Evolutionary conservation across 2,888 invertebrate species (phyloP).

Genomic region (Sturmia bella): DNA sequence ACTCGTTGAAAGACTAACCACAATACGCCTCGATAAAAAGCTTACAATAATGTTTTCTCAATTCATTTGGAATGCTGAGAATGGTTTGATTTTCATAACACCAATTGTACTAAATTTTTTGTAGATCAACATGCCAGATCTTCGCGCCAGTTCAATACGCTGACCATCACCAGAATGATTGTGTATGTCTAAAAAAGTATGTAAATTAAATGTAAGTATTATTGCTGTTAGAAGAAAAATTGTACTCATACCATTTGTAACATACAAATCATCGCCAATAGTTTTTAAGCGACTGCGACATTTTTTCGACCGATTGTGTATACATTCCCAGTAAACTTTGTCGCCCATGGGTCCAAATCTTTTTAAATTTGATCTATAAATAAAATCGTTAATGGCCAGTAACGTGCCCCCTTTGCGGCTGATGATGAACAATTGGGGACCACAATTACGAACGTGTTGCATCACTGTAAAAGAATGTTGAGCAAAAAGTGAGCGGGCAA

Average conservation of each 20-base stretch:
- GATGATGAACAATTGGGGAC: conserved; percentile 80
- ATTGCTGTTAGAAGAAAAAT: background rate
- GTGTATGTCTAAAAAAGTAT: conserved; percentile 78
- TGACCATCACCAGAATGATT: conserved; percentile 79
- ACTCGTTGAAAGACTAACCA: no score
- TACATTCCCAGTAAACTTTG: conserved; percentile 82
- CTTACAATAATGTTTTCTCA: no score
- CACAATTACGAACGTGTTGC: conserved; percentile 79
- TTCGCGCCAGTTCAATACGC: conserved; percentile 78
- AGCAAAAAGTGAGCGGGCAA: conserved; percentile 32
- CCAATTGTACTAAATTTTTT: conserved; percentile 78
- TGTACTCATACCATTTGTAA: conserved; percentile 79
- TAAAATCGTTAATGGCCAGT: conserved; percentile 80
- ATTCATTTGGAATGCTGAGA: conserved; percentile 50
- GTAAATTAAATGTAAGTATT: background rate
- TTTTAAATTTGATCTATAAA: conserved; percentile 81
- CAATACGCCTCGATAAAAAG: no score
- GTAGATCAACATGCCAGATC: conserved; percentile 78
- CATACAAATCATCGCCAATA: conserved; percentile 80
- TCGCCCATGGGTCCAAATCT: conserved; percentile 79
- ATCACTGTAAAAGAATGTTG: conserved; percentile 69
- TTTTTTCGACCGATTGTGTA: conserved; percentile 81
- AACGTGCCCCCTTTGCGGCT: conserved; percentile 81
- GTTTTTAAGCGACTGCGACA: conserved; percentile 81
- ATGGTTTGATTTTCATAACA: conserved; percentile 36